A percentile compares a stretch with the other conserved stretches of the same genome.
Conservation (phyloP, 2,797 vertebrate genomes). For the Capromys pilorides region DNA sequence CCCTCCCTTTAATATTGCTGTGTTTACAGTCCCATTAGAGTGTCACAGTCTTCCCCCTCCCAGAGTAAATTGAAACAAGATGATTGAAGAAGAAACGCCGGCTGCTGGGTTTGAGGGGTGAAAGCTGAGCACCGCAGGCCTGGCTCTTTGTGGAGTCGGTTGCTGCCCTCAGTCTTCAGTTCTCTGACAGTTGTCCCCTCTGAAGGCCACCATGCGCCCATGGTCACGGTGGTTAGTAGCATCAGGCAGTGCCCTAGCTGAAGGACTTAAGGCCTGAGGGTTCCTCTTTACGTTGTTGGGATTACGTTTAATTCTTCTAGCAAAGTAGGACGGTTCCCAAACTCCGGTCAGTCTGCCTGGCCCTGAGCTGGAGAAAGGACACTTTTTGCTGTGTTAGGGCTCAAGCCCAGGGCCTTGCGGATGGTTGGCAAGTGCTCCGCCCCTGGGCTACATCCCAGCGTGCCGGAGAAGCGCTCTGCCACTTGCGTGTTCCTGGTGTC, state of each 20-base stretch:
- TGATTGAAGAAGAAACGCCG: conserved; percentile 70
- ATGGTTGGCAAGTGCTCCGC: not conserved
- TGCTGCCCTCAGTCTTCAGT: not conserved
- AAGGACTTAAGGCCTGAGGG: not conserved
- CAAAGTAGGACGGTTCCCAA: not conserved
- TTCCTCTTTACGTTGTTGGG: not conserved
- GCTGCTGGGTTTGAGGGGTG: conserved; percentile 34
- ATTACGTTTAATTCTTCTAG: conserved; percentile 37
- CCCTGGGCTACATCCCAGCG: not conserved
- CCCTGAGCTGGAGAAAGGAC: not conserved
- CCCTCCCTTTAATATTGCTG: conserved; percentile 69
- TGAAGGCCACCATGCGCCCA: not conserved
- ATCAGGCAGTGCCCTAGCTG: not conserved
- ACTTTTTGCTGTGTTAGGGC: not conserved
- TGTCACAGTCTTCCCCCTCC: conserved; percentile 69
- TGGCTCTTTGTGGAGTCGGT: not conserved
- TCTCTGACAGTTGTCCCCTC: not conserved
- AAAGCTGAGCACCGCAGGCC: not conserved
- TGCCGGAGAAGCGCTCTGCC: not conserved
- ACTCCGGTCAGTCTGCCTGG: not conserved
- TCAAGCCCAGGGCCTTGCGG: not conserved
- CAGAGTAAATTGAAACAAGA: conserved; percentile 63
- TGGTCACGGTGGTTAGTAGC: not conserved
- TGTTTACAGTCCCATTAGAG: conserved; percentile 28
- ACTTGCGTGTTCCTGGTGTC: not conserved